A percentile compares a stretch with the other conserved stretches of the same genome.
Evolutionary conservation across 2,888 invertebrate genomes (phyloP).

Genomic region (Hipparchia sbordonii): DNA sequence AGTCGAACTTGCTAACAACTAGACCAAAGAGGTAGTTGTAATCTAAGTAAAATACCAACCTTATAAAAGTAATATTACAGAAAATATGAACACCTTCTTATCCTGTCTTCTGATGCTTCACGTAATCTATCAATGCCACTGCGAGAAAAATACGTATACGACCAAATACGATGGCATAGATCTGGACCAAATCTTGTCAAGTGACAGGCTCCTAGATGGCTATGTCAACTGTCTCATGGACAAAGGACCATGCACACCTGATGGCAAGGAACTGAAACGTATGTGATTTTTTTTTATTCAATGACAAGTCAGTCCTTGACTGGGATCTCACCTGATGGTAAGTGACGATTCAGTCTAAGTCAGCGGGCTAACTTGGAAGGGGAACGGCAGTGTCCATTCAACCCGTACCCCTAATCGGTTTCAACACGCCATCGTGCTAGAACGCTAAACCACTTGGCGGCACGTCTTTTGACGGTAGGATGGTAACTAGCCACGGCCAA

Average conservation of each 20-base stretch:
- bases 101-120: conserved; percentile 32
- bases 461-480: too few relatives aligned
- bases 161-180: conserved; percentile 89
- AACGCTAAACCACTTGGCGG: too few relatives aligned
- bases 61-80: conserved; percentile 23
- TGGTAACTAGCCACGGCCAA: too few relatives aligned
- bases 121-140: conserved; percentile 28
- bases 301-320: too few relatives aligned
- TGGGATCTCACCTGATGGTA: too few relatives aligned
- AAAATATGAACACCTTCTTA: conserved; percentile 38
- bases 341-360: too few relatives aligned
- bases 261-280: conserved; percentile 89
- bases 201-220: conserved; percentile 86
- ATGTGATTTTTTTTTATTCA: conserved; percentile 33
- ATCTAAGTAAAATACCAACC: not conserved
- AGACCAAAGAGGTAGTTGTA: too few relatives aligned
- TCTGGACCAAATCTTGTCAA: conserved; percentile 86
- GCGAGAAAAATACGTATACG: conserved; percentile 74
- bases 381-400: too few relatives aligned
- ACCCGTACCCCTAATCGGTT: too few relatives aligned
- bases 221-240: conserved; percentile 88
- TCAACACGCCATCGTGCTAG: too few relatives aligned
- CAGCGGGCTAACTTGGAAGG: too few relatives aligned
- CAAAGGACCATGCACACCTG: conserved; percentile 86
- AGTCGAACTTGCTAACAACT: too few relatives aligned